Conservation (phyloP, 2,113 vertebrate species). For the Pituophis catenifer region DNA sequence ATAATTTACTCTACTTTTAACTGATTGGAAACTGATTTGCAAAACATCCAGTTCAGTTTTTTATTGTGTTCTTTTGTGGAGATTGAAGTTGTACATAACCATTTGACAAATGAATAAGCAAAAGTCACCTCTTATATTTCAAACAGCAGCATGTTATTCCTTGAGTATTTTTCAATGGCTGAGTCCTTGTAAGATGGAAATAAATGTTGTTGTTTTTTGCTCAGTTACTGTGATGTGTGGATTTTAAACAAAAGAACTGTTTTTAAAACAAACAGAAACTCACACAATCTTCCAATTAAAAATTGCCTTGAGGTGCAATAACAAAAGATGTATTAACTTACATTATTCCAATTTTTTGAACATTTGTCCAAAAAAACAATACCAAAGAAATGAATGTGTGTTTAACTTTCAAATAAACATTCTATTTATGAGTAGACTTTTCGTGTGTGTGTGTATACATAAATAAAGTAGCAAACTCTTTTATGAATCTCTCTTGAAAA, state of each 20-base stretch:
- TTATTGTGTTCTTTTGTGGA: not conserved
- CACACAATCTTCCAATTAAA: not conserved
- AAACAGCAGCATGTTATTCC: not conserved
- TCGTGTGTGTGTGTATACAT: not conserved
- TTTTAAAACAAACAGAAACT: not conserved
- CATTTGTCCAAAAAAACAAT: not conserved
- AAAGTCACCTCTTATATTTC: not conserved
- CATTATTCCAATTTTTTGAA: not conserved
- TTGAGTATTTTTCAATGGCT: not conserved
- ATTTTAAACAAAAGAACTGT: not conserved
- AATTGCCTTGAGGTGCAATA: not conserved
- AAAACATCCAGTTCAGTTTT: not conserved
- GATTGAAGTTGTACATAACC: not conserved
- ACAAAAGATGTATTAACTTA: not conserved
- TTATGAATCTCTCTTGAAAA: not conserved
- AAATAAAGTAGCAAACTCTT: not conserved
- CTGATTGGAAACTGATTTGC: not conserved
- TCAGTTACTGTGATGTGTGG: not conserved
- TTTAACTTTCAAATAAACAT: not conserved
- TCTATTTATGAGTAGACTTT: not conserved
- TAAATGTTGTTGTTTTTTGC: not conserved
- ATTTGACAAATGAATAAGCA: not conserved
- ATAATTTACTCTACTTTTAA: not conserved
- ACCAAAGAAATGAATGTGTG: not conserved
- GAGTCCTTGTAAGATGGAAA: not conserved